These are phyloP conservation scores for Napeogenes sylphis DNA, from an alignment of 2,888 invertebrate genomes.

Conservation along the genomic window DNA sequence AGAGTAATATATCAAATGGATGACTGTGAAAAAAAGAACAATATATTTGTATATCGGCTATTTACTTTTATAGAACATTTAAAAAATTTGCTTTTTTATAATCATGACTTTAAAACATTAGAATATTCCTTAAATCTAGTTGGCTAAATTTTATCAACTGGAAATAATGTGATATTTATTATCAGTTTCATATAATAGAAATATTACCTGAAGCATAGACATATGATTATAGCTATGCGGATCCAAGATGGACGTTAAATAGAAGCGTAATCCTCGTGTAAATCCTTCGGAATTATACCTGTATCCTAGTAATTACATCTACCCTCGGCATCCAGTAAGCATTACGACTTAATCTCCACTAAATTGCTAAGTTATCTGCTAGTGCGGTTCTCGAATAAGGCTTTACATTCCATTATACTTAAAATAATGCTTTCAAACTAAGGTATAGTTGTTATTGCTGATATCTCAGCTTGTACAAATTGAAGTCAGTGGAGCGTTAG, in stretches of 20 bases:
- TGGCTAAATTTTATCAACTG: too few species aligned
- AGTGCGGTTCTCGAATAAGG: constrained; percentile 16
- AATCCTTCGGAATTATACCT: constrained; percentile 29
- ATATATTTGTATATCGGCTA: not conserved
- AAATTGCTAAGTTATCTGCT: constrained; percentile 58
- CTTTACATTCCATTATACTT: constrained; percentile 1
- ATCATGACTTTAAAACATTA: too few species aligned
- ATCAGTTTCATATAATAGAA: not conserved
- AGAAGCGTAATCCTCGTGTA: constrained; percentile 28
- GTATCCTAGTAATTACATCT: constrained; percentile 33
- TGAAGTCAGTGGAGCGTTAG: not conserved
- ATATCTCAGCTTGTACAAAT: not conserved
- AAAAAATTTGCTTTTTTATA: too few species aligned
- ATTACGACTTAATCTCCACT: constrained; percentile 64
- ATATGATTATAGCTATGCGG: constrained; percentile 18
- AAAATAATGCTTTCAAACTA: not conserved
- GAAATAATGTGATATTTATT: too few species aligned
- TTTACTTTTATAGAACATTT: too few species aligned
- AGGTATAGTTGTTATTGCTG: not conserved
- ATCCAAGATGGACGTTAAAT: constrained; percentile 29
- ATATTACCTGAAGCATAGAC: not conserved
- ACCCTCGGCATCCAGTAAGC: constrained; percentile 48
- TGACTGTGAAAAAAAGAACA: not conserved
- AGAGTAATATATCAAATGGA: constrained; percentile 31
- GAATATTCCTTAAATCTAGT: too few species aligned